phyloP scores from a whole-genome alignment of 2,888 invertebrate genomes.

The Caenorhabditis angaria region DNA sequence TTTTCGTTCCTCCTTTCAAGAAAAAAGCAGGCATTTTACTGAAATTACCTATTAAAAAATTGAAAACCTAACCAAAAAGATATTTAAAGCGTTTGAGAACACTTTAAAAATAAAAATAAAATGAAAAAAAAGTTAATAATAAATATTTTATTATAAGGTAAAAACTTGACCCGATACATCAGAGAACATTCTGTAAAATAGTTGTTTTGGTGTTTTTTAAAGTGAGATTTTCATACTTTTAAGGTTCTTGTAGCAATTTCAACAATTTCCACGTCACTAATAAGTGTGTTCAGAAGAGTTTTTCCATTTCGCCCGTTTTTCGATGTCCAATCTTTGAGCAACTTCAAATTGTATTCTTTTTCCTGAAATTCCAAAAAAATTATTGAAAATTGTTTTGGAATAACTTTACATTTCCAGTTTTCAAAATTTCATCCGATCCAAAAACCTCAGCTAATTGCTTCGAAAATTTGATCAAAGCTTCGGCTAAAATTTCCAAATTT shows the following conservation, averaged over 20 bases:
- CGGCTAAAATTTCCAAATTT: constrained; percentile 31
- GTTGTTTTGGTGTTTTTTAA: neutral
- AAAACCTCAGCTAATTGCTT: constrained; percentile 25
- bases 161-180: neutral
- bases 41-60: constrained; percentile 11
- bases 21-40: constrained; percentile 51
- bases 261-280: constrained; percentile 30
- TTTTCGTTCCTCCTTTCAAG: constrained; percentile 23
- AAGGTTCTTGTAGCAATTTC: constrained; percentile 22
- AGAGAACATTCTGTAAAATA: neutral
- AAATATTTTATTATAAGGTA: constrained; percentile 10
- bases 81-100: neutral
- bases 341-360: constrained; percentile 15
- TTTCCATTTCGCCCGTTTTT: constrained; percentile 33
- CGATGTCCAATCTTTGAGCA: constrained; percentile 38
- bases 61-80: constrained; percentile 5
- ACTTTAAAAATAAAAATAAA: neutral
- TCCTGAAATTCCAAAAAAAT: no score
- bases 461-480: constrained; percentile 17
- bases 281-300: constrained; percentile 33
- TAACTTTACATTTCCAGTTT: neutral
- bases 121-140: constrained; percentile 1
- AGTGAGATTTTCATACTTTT: constrained; percentile 7
- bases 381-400: no score
- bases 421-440: constrained; percentile 10